These are phyloP conservation scores for Vanessa atalanta DNA, from an alignment of 1,140 invertebrate species.

Conservation along the genomic window DNA sequence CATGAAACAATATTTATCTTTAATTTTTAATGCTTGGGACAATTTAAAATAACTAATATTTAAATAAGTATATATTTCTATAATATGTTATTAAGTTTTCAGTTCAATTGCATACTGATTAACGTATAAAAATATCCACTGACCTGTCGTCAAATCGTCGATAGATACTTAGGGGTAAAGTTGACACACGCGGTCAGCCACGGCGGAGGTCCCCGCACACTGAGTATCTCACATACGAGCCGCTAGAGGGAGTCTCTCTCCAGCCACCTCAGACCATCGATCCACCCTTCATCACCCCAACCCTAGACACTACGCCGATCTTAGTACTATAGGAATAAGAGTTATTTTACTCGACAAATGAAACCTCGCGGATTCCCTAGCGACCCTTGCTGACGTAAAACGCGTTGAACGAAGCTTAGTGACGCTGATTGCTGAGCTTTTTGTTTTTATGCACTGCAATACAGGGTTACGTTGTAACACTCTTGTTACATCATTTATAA, in stretches of 20 bases:
- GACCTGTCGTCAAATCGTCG: constrained; percentile 21
- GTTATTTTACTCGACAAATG: constrained; percentile 8
- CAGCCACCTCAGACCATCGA: constrained; percentile 60
- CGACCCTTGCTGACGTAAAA: constrained; percentile 56
- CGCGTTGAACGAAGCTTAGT: constrained; percentile 40
- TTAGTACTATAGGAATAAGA: constrained; percentile 36
- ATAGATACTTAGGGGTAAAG: neutral
- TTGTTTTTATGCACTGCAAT: constrained; percentile 35
- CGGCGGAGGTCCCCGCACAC: constrained; percentile 33
- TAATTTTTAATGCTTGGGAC: no score
- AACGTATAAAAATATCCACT: constrained; percentile 26
- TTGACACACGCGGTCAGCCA: constrained; percentile 15
- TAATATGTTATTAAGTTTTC: neutral
- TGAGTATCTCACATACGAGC: constrained; percentile 30
- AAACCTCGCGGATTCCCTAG: constrained; percentile 28
- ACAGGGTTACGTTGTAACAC: constrained; percentile 5
- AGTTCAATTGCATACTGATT: neutral
- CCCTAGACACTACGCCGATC: constrained; percentile 15
- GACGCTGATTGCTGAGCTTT: constrained; percentile 53
- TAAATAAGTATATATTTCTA: no score
- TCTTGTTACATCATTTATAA: neutral
- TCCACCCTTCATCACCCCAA: constrained; percentile 56
- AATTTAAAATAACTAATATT: no score
- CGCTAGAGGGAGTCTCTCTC: constrained; percentile 52
- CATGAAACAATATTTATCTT: no score